phyloP scores from a whole-genome alignment of 2,888 invertebrate species.

The Carcina quercana region DNA sequence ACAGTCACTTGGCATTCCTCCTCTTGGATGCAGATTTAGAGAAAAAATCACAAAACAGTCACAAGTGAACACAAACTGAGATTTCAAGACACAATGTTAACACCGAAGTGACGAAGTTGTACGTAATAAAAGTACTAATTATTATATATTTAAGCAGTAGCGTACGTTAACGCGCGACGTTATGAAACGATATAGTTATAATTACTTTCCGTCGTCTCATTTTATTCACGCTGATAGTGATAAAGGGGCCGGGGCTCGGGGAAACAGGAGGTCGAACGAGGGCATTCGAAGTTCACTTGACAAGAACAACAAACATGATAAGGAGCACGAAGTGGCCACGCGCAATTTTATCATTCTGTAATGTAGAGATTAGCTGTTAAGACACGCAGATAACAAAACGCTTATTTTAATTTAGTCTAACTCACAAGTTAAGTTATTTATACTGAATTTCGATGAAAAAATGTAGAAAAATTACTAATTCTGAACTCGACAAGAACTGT shows the following conservation, averaged over 20 bases:
- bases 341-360: slow-evolving; percentile 22
- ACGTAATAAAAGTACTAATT: neutral
- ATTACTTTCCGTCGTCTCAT: slow-evolving; percentile 57
- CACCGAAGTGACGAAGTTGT: neutral
- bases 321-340: slow-evolving; percentile 64
- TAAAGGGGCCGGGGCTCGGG: slow-evolving; percentile 58
- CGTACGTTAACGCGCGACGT: slow-evolving; percentile 37
- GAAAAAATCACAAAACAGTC: slow-evolving; percentile 56
- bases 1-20: slow-evolving; percentile 80
- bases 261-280: slow-evolving; percentile 66
- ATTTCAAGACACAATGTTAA: too few species aligned
- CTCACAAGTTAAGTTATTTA: too few species aligned
- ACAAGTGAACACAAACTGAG: slow-evolving; percentile 28
- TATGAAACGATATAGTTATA: slow-evolving; percentile 45
- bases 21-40: slow-evolving; percentile 67
- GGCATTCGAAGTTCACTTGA: slow-evolving; percentile 64
- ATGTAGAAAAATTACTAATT: too few species aligned
- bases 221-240: slow-evolving; percentile 63
- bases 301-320: slow-evolving; percentile 66
- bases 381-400: neutral
- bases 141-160: slow-evolving; percentile 14
- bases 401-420: too few species aligned
- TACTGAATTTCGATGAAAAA: too few species aligned
- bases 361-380: slow-evolving; percentile 7
- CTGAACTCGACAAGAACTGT: too few species aligned